These are phyloP conservation scores for Ectropis crepuscularia DNA, from an alignment of 2,888 invertebrate genomes.

Conservation along the genomic window DNA sequence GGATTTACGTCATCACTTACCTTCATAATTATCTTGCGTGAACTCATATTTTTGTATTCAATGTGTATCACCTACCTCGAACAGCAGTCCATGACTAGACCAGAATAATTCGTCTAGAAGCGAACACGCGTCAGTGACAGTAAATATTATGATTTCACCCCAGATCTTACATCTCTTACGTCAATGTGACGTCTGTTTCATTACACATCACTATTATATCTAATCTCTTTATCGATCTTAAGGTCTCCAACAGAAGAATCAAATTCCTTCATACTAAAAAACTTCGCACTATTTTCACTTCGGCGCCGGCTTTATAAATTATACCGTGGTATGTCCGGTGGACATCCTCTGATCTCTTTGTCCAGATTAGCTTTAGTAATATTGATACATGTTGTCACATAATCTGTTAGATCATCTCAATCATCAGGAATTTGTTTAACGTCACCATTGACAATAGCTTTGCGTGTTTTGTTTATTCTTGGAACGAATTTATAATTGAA, in stretches of 20 bases:
- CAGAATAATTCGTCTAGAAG: slow-evolving; percentile 73
- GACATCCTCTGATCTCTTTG: slow-evolving; percentile 71
- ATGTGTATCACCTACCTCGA: slow-evolving; percentile 39
- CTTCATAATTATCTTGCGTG: slow-evolving; percentile 19
- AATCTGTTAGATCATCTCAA: slow-evolving; percentile 61
- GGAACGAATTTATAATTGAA: slow-evolving; percentile 37
- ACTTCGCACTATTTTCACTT: slow-evolving; percentile 72
- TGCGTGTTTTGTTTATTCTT: slow-evolving; percentile 45
- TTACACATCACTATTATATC: slow-evolving; percentile 69
- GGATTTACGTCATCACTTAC: slow-evolving; percentile 22
- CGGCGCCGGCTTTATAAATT: slow-evolving; percentile 75
- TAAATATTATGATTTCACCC: slow-evolving; percentile 80
- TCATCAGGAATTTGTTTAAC: slow-evolving; percentile 44
- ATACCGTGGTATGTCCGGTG: slow-evolving; percentile 79
- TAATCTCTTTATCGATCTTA: slow-evolving; percentile 57
- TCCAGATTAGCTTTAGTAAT: slow-evolving; percentile 65
- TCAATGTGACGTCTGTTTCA: slow-evolving; percentile 83
- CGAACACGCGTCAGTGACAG: slow-evolving; percentile 70
- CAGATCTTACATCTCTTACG: slow-evolving; percentile 79
- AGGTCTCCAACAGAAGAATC: slow-evolving; percentile 55
- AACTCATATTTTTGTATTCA: slow-evolving; percentile 7
- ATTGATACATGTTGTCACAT: slow-evolving; percentile 62
- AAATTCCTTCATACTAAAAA: slow-evolving; percentile 58
- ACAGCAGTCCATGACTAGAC: slow-evolving; percentile 47
- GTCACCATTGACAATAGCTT: slow-evolving; percentile 59